Evolutionary conservation across 2,888 invertebrate species (phyloP).

Genomic region (Rhingia rostrata): DNA sequence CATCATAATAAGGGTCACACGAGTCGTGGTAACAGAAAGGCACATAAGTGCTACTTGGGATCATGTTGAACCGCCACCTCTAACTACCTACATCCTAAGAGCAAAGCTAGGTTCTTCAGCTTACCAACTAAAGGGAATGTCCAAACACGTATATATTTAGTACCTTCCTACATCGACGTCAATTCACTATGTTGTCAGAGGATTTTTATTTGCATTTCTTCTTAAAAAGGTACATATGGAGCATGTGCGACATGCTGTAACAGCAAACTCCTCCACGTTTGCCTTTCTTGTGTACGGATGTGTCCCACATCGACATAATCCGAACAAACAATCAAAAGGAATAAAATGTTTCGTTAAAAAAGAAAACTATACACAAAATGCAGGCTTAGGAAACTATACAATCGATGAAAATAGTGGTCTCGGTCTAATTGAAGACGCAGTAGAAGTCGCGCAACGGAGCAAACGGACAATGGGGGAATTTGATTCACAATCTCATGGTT

Average conservation of each 20-base stretch:
- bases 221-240: conserved; percentile 52
- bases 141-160: no score
- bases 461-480: neutral
- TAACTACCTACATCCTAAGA: no score
- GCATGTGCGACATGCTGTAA: conserved; percentile 37
- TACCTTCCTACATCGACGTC: no score
- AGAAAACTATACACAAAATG: conserved; percentile 51
- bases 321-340: conserved; percentile 1
- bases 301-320: conserved; percentile 52
- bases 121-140: no score
- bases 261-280: conserved; percentile 33
- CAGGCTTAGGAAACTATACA: conserved; percentile 29
- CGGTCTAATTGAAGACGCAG: neutral
- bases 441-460: neutral
- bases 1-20: no score
- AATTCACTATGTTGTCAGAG: neutral
- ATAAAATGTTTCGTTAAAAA: conserved; percentile 3
- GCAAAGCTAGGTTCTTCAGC: no score
- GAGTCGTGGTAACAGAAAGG: no score
- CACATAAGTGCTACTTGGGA: no score
- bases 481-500: conserved; percentile 27
- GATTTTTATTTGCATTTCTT: conserved; percentile 33
- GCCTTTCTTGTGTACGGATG: neutral
- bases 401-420: neutral
- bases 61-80: no score